phyloP scores from a whole-genome alignment of 1,140 invertebrate species.

The Gerris buenoi region DNA sequence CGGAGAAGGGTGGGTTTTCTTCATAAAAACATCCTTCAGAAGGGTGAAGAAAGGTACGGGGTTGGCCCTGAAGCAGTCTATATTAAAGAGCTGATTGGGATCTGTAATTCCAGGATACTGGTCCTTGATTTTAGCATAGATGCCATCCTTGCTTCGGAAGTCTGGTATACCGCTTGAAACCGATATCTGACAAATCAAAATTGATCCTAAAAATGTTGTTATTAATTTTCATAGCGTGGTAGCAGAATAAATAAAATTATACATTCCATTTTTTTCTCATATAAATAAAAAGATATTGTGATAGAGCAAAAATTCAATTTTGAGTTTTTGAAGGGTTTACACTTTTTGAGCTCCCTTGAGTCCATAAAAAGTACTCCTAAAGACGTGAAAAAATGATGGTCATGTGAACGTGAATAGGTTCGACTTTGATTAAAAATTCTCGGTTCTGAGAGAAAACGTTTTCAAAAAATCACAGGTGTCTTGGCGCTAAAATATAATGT shows the following conservation, averaged over 20 bases:
- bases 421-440: too few species aligned
- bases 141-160: slow-evolving; percentile 81
- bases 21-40: slow-evolving; percentile 78
- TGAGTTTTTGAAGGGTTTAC: not conserved
- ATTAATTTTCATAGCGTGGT: not conserved
- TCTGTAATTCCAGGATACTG: slow-evolving; percentile 78
- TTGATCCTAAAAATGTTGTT: not conserved
- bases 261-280: too few species aligned
- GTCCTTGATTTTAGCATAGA: slow-evolving; percentile 71
- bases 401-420: too few species aligned
- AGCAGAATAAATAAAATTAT: not conserved
- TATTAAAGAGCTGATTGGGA: slow-evolving; percentile 85
- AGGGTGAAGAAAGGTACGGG: slow-evolving; percentile 83
- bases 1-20: slow-evolving; percentile 49
- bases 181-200: slow-evolving; percentile 44
- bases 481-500: too few species aligned
- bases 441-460: too few species aligned
- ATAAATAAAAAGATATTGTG: too few species aligned
- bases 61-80: slow-evolving; percentile 71
- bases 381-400: too few species aligned
- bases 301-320: not conserved
- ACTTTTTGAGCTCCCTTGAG: not conserved
- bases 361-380: not conserved
- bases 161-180: slow-evolving; percentile 96
- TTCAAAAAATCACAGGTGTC: too few species aligned